phyloP scores from a whole-genome alignment of 2,797 vertebrate species.

The Protonibea diacanthus region DNA sequence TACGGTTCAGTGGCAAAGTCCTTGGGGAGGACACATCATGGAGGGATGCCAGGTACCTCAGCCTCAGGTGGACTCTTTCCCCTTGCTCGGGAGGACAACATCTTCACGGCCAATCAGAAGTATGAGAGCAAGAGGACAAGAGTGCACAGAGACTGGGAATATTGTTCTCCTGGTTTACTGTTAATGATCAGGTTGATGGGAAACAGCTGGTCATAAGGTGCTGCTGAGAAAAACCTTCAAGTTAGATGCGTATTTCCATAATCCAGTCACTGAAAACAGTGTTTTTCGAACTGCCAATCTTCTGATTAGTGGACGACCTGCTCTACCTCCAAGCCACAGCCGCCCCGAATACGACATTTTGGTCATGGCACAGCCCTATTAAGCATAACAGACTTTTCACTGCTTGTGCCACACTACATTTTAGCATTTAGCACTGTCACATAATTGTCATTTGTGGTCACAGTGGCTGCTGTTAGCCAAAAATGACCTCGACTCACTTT shows the following conservation, averaged over 20 bases:
- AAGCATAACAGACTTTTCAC: too few species aligned
- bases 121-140: slow-evolving; percentile 15
- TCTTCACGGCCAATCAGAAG: slow-evolving; percentile 20
- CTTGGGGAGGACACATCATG: slow-evolving; percentile 25
- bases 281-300: too few species aligned
- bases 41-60: slow-evolving; percentile 17
- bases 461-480: background rate
- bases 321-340: too few species aligned
- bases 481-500: background rate
- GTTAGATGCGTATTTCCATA: background rate
- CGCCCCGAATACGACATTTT: too few species aligned
- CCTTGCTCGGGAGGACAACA: slow-evolving; percentile 1
- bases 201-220: slow-evolving; percentile 12
- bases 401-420: background rate
- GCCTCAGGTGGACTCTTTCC: slow-evolving; percentile 28
- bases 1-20: slow-evolving; percentile 35
- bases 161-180: slow-evolving; percentile 13
- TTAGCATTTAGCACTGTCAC: background rate
- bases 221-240: slow-evolving; percentile 4
- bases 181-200: slow-evolving; percentile 9
- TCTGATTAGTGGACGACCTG: too few species aligned
- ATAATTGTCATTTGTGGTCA: background rate
- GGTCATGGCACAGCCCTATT: too few species aligned
- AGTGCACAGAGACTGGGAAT: slow-evolving; percentile 1
- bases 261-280: background rate